Percentiles rank a stretch among this genome's conserved stretches.
Conservation (phyloP, 2,888 invertebrate genomes). For the Trisateles emortualis region DNA sequence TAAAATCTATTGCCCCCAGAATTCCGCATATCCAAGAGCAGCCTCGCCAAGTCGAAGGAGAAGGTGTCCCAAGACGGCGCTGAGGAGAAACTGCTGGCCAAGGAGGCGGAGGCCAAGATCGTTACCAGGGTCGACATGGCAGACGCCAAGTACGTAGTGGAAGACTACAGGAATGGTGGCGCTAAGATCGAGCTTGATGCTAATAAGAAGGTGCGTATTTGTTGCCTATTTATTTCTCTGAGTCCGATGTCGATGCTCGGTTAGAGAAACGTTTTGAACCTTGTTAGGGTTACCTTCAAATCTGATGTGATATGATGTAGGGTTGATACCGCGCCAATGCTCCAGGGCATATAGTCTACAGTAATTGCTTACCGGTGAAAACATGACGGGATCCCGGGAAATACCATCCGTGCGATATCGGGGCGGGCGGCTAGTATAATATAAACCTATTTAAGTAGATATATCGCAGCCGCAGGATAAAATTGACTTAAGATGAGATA, state of each 20-base stretch:
- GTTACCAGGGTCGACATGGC: slow-evolving; percentile 87
- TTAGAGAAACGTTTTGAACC: too few relatives aligned
- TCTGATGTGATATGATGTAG: too few relatives aligned
- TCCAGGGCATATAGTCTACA: too few relatives aligned
- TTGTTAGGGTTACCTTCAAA: too few relatives aligned
- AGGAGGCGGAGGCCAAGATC: slow-evolving; percentile 87
- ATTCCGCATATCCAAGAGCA: slow-evolving; percentile 71
- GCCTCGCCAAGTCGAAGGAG: slow-evolving; percentile 77
- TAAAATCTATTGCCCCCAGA: slow-evolving; percentile 49
- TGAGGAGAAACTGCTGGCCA: slow-evolving; percentile 89
- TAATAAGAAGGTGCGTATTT: slow-evolving; percentile 78
- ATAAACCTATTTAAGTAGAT: too few relatives aligned
- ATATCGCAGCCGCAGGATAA: too few relatives aligned
- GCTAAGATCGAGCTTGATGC: slow-evolving; percentile 94
- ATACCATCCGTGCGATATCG: not conserved
- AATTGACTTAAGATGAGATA: too few relatives aligned
- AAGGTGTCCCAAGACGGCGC: slow-evolving; percentile 88
- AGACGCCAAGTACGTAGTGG: slow-evolving; percentile 92
- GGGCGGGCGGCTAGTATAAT: too few relatives aligned
- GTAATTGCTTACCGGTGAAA: too few relatives aligned
- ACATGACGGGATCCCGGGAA: too few relatives aligned
- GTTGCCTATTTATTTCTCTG: not conserved
- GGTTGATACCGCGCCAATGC: too few relatives aligned
- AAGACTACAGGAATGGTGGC: slow-evolving; percentile 93
- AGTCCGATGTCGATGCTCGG: too few relatives aligned